Evolutionary conservation across 1,140 invertebrate genomes (phyloP), one percentile per base, ranked within the genome.

Genomic region (Centruroides vittatus): DNA sequence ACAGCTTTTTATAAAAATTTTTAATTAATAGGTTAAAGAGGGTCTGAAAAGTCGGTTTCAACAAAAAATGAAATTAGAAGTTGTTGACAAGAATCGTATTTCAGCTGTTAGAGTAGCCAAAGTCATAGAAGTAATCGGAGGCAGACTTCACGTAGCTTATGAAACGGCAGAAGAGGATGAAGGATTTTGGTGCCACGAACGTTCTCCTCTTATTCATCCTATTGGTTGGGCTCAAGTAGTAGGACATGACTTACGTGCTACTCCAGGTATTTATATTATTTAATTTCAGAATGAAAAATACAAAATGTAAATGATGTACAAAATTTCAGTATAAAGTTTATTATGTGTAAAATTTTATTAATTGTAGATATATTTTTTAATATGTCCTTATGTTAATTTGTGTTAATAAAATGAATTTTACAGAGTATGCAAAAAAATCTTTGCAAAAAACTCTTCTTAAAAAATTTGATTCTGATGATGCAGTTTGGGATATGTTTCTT

Each of bases 41-140:
- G 65, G 69, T 46, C 65, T 74, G 12, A 66, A 69, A 36, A 70
- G 67, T 48, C 68, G 70, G 47, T 70, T 78, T 57, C 76, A 76
- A 61, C 78, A 83, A 65, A 88, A 89, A 48, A 80, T 92, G 67
- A 82, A 88, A 71, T 80, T 97, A 66, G 93, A 97, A 78, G 90
- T 95, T 13, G 90, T 97, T 3, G 92, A 97, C 74, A 96, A 96
- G 72, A 93, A 93, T 77, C 81, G 89, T 67, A 93, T 97, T 67
- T 74, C 89, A 8, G 89, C 93, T 75, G 90, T 93, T 64, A 87
- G 93, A 73, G 84, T 89, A 11, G 93, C 93, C 2, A 86, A 83
- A 12, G 86, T 98, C 54, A 81, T 86, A 56, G 88, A 91, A 73
- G 88, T 95, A 63, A 82, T 95, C 34, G 93, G 93, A 0, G 93